Conservation (phyloP, 2,888 invertebrate genomes). For the Hyles lineata region DNA sequence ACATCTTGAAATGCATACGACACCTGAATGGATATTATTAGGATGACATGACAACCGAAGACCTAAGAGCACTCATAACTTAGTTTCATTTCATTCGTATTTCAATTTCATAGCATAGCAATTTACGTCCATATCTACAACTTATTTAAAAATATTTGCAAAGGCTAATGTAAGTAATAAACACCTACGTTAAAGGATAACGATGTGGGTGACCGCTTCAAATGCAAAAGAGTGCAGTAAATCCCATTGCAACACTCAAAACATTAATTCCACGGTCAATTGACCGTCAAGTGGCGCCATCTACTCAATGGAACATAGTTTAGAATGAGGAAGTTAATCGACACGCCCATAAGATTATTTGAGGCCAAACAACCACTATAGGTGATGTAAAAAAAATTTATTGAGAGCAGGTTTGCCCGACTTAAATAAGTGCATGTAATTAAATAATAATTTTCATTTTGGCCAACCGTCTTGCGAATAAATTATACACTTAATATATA, state of each 20-base stretch:
- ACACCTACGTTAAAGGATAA: conserved; percentile 6
- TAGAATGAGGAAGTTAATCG: not conserved
- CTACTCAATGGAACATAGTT: not conserved
- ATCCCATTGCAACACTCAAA: not conserved
- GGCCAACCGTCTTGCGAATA: too few relatives aligned
- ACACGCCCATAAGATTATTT: not conserved
- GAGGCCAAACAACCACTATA: not conserved
- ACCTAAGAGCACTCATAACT: too few relatives aligned
- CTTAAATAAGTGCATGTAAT: not conserved
- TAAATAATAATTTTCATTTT: too few relatives aligned
- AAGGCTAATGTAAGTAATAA: not conserved
- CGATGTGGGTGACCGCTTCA: not conserved
- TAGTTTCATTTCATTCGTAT: too few relatives aligned
- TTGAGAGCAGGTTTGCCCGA: not conserved
- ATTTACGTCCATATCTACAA: not conserved
- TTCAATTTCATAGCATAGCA: not conserved
- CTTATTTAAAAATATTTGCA: not conserved
- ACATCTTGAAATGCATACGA: not conserved
- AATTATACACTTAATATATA: too few relatives aligned
- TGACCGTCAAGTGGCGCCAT: not conserved
- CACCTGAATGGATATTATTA: not conserved
- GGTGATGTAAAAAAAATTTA: not conserved
- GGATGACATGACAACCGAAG: too few relatives aligned
- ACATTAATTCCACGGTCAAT: not conserved
- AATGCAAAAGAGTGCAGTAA: not conserved